Conservation (phyloP, 2,888 invertebrate species). For the Oligia latruncula region DNA sequence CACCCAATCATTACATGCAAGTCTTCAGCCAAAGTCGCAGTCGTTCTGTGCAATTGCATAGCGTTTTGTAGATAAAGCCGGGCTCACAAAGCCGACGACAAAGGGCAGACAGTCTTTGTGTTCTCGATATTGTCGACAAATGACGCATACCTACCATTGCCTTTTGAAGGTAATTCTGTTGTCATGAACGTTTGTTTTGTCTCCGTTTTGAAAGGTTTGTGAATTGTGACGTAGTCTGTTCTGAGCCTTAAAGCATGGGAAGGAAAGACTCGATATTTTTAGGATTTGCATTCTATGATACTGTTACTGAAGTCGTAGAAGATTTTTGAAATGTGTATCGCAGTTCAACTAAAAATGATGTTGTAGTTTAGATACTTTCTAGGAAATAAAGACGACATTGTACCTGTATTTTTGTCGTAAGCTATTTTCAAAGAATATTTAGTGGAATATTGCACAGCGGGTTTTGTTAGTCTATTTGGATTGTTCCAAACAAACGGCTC, state of each 20-base stretch:
- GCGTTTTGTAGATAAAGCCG: slow-evolving; percentile 67
- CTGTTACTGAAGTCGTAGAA: neutral
- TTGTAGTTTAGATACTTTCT: neutral
- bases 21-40: slow-evolving; percentile 29
- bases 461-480: neutral
- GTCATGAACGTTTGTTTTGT: slow-evolving; percentile 47
- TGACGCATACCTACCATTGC: slow-evolving; percentile 58
- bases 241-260: neutral
- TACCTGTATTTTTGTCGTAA: neutral
- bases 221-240: slow-evolving; percentile 33
- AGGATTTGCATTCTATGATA: slow-evolving; percentile 8
- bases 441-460: neutral
- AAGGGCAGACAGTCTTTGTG: slow-evolving; percentile 69
- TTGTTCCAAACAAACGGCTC: neutral
- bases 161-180: slow-evolving; percentile 52
- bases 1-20: slow-evolving; percentile 12
- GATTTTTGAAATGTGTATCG: neutral
- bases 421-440: slow-evolving; percentile 1
- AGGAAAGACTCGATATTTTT: neutral
- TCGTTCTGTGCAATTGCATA: slow-evolving; percentile 66
- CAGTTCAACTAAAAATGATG: neutral
- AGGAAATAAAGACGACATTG: neutral
- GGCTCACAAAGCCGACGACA: slow-evolving; percentile 65
- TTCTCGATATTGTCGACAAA: slow-evolving; percentile 69
- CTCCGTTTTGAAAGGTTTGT: slow-evolving; percentile 40